phyloP scores from a whole-genome alignment of 2,797 vertebrate species.

The Adrianichthys oophorus region DNA sequence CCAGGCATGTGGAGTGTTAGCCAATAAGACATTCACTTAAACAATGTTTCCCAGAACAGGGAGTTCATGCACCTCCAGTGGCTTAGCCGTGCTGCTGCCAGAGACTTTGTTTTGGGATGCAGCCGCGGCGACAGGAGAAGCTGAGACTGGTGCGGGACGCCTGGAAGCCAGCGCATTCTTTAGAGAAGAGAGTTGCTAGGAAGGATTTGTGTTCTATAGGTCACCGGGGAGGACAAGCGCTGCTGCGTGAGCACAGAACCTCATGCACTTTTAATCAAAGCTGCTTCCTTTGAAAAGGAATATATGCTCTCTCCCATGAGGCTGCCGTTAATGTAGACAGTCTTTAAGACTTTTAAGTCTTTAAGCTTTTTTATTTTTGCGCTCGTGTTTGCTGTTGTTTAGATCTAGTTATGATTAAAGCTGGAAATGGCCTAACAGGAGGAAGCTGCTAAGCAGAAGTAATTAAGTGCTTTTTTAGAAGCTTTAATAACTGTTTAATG shows the following conservation, averaged over 20 bases:
- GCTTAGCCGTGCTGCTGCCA: conserved; percentile 36
- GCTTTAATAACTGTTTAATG: conserved; percentile 40
- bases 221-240: conserved; percentile 60
- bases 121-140: conserved; percentile 30
- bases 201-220: conserved; percentile 78
- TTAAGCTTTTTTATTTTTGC: conserved; percentile 41
- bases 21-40: conserved; percentile 70
- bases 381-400: conserved; percentile 32
- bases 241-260: conserved; percentile 69
- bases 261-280: conserved; percentile 78
- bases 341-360: conserved; percentile 51
- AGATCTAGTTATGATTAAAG: conserved; percentile 56
- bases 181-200: conserved; percentile 75
- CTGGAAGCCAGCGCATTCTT: conserved; percentile 77
- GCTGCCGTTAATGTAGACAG: conserved; percentile 50
- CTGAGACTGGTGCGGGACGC: conserved; percentile 66
- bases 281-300: conserved; percentile 72
- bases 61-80: conserved; percentile 45
- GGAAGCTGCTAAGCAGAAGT: conserved; percentile 33
- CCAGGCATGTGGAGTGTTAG: conserved; percentile 64
- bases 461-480: conserved; percentile 60
- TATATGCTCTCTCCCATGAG: conserved; percentile 47
- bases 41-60: conserved; percentile 69
- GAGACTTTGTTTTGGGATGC: conserved; percentile 39
- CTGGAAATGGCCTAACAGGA: conserved; percentile 43